Conservation (phyloP, 2,797 vertebrate genomes). For the Eutrigla gurnardus region DNA sequence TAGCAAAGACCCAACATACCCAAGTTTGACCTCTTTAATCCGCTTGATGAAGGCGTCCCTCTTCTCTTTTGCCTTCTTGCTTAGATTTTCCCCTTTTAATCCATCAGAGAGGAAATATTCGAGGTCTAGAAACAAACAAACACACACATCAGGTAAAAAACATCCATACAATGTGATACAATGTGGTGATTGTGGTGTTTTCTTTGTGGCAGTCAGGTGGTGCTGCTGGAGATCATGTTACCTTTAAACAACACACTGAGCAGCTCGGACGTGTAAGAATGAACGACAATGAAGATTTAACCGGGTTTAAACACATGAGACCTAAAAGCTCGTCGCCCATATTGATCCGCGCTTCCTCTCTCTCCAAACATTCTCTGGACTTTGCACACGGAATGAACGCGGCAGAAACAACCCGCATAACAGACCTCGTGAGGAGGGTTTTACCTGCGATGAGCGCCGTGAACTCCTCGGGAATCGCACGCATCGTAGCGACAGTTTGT, state of each 20-base stretch:
- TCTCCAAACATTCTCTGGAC: slow-evolving; percentile 8
- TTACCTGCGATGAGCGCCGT: slow-evolving; percentile 83
- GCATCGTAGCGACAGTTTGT: slow-evolving; percentile 67
- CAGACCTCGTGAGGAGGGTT: accelerated
- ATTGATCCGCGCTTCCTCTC: slow-evolving; percentile 62
- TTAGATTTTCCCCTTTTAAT: slow-evolving; percentile 92
- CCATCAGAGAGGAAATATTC: slow-evolving; percentile 89
- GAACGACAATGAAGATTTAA: neutral
- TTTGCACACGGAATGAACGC: neutral
- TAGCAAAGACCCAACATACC: slow-evolving; percentile 76
- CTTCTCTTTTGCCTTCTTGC: slow-evolving; percentile 94
- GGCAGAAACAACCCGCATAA: neutral
- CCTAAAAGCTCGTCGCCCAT: slow-evolving; percentile 6
- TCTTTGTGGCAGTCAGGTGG: neutral
- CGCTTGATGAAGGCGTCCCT: slow-evolving; percentile 90
- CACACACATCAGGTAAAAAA: neutral
- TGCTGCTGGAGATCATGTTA: neutral
- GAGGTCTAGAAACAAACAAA: slow-evolving; percentile 83
- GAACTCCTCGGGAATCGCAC: slow-evolving; percentile 80
- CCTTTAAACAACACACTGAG: neutral
- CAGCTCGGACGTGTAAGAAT: neutral
- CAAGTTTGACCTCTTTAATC: slow-evolving; percentile 90
- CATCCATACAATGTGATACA: neutral
- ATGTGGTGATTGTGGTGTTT: neutral
- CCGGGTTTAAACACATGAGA: no score